Evolutionary conservation across 1,140 invertebrate genomes (phyloP).

Genomic region (Papilio polytes): DNA sequence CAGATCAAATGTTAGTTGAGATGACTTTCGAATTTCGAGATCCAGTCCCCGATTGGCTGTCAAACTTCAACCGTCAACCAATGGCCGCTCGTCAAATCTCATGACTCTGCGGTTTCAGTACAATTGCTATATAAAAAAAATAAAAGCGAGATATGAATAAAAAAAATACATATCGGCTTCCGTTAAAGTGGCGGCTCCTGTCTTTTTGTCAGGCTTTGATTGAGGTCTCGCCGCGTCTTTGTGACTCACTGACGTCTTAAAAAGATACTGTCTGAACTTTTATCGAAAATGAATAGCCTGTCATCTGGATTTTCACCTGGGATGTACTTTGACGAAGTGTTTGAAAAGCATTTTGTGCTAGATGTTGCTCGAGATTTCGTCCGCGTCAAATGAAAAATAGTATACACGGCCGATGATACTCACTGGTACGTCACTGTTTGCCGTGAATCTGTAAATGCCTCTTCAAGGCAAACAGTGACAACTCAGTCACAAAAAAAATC

Average conservation of each 20-base stretch:
- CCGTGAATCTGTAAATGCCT: no score
- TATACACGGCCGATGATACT: no score
- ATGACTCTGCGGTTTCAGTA: slow-evolving; percentile 68
- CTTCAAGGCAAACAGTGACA: no score
- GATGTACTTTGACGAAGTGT: not conserved
- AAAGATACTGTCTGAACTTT: slow-evolving; percentile 32
- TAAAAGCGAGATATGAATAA: slow-evolving; percentile 42
- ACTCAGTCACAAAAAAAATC: no score
- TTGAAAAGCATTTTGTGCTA: not conserved
- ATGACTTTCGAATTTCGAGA: slow-evolving; percentile 73
- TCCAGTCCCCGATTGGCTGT: slow-evolving; percentile 70
- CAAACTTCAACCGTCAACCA: slow-evolving; percentile 66
- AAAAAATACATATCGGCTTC: slow-evolving; percentile 65
- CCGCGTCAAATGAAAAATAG: no score
- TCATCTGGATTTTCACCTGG: slow-evolving; percentile 16
- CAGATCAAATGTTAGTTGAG: slow-evolving; percentile 67
- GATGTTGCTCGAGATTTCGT: no score
- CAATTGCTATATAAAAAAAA: slow-evolving; percentile 68
- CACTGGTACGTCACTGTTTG: no score
- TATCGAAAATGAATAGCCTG: slow-evolving; percentile 10
- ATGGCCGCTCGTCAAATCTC: slow-evolving; percentile 72
- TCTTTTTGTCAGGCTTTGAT: slow-evolving; percentile 49
- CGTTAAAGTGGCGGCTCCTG: slow-evolving; percentile 73
- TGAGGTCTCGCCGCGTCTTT: slow-evolving; percentile 43
- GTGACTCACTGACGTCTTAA: slow-evolving; percentile 51